Conservation (phyloP, 1,140 invertebrate species). For the Agrilus planipennis region DNA sequence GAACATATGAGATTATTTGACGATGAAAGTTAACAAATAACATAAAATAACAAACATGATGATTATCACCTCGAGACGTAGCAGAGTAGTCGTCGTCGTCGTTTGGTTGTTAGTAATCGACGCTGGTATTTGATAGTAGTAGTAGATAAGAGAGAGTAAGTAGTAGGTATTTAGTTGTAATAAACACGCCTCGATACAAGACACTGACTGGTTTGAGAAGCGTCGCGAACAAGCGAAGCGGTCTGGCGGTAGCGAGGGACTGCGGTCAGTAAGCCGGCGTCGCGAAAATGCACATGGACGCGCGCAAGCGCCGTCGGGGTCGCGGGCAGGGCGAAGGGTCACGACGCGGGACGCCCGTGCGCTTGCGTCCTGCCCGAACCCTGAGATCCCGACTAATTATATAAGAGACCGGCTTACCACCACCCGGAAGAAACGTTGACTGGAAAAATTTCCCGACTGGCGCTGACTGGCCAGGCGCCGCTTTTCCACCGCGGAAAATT, state of each 20-base stretch:
- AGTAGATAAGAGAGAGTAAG: no score
- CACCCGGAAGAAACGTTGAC: slow-evolving; percentile 7
- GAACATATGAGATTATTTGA: no score
- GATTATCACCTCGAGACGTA: no score
- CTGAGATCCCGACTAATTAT: slow-evolving; percentile 8
- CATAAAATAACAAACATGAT: no score
- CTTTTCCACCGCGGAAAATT: no score
- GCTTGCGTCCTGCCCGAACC: slow-evolving; percentile 6
- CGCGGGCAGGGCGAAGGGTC: slow-evolving; percentile 5
- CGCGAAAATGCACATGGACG: slow-evolving; percentile 14
- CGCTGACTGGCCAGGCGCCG: no score
- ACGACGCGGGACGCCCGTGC: slow-evolving; percentile 10
- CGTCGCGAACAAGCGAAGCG: slow-evolving; percentile 36
- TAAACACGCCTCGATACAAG: slow-evolving; percentile 32
- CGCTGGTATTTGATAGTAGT: no score
- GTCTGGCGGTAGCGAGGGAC: slow-evolving; percentile 35
- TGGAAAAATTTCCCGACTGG: slow-evolving; percentile 3
- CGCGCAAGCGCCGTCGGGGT: slow-evolving; percentile 8
- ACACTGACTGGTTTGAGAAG: slow-evolving; percentile 32
- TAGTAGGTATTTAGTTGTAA: no score
- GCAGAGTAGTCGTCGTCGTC: no score
- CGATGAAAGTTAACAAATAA: no score
- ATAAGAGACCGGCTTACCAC: slow-evolving; percentile 8
- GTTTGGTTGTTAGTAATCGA: no score
- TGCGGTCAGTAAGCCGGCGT: slow-evolving; percentile 23